Conservation (phyloP, 2,797 vertebrate species). For the Nyctibius grandis region DNA sequence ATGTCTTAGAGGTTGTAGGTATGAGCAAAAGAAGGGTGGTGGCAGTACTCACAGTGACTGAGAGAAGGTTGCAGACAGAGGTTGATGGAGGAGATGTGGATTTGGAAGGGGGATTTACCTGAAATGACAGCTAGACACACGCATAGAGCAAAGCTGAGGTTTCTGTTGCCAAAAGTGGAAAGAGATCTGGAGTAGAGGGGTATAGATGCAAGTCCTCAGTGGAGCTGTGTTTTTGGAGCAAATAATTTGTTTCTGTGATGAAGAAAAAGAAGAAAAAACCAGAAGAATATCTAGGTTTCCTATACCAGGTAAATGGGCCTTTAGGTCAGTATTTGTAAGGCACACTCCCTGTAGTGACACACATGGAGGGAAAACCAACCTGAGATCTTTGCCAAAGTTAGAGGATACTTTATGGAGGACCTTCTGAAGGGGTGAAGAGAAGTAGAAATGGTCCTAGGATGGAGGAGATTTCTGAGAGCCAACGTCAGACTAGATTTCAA, state of each 20-base stretch:
- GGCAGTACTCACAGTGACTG: background rate
- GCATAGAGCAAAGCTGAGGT: background rate
- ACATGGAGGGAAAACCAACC: background rate
- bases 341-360: background rate
- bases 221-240: background rate
- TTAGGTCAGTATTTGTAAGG: background rate
- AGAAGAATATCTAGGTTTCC: background rate
- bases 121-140: background rate
- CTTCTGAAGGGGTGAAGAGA: background rate
- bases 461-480: background rate
- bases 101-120: background rate
- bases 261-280: background rate
- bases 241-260: background rate
- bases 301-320: background rate
- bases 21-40: background rate
- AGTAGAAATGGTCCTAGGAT: background rate
- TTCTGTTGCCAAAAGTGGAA: background rate
- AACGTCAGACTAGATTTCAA: background rate
- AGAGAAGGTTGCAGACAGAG: background rate
- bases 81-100: background rate
- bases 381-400: background rate
- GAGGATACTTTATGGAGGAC: background rate
- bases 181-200: background rate
- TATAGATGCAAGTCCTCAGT: background rate
- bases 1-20: background rate